phyloP scores from a whole-genome alignment of 2,113 vertebrate species.

The Ailurus styani region DNA sequence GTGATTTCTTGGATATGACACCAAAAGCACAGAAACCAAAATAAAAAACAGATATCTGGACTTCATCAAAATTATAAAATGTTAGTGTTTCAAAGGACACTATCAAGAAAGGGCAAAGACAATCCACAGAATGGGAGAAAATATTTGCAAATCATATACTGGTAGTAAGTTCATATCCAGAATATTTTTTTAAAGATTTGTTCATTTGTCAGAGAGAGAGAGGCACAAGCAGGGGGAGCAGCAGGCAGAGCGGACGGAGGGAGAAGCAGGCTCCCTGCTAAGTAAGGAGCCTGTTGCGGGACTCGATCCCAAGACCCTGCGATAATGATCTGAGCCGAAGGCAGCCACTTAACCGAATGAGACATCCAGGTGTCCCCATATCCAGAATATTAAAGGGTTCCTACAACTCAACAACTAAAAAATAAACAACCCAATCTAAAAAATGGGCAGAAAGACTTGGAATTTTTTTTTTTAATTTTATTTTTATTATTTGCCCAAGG shows the following conservation, averaged over 20 bases:
- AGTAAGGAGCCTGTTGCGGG: too few species aligned
- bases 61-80: not conserved
- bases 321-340: too few species aligned
- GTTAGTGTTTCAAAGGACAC: not conserved
- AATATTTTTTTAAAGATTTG: too few species aligned
- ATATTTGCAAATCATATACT: not conserved
- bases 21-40: not conserved
- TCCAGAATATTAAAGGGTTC: not conserved
- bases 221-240: too few species aligned
- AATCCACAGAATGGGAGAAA: not conserved
- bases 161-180: not conserved
- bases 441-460: not conserved
- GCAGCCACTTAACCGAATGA: too few species aligned
- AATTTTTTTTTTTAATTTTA: too few species aligned
- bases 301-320: too few species aligned
- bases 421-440: not conserved
- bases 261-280: too few species aligned
- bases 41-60: not conserved
- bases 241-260: too few species aligned
- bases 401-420: not conserved
- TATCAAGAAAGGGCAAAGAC: not conserved
- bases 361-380: not conserved
- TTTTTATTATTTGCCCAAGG: too few species aligned
- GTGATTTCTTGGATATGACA: not conserved
- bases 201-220: too few species aligned